Percentiles rank a stretch among this genome's conserved stretches.
Evolutionary conservation across 2,888 invertebrate genomes (phyloP).

Genomic region (Bursaphelenchus okinawaensis): DNA sequence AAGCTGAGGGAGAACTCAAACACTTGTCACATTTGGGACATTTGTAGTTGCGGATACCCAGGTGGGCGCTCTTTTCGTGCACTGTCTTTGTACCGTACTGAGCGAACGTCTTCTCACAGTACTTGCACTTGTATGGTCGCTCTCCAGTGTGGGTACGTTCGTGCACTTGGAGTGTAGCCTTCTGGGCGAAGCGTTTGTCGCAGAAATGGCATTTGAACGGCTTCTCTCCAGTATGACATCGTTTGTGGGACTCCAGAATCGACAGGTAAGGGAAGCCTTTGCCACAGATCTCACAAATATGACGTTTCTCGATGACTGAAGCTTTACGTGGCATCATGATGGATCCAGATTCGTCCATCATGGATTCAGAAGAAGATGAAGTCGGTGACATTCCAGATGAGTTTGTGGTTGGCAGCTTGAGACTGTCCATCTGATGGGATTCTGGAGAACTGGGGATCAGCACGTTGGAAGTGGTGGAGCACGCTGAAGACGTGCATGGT

Average conservation of each 20-base stretch:
- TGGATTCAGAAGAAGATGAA: neutral
- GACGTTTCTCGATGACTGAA: constrained; percentile 43
- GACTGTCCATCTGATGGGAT: neutral
- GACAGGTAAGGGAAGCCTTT: constrained; percentile 57
- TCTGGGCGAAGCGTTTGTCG: constrained; percentile 57
- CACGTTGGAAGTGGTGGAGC: neutral
- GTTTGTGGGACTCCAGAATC: constrained; percentile 57
- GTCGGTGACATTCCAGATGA: constrained; percentile 11
- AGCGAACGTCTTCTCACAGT: constrained; percentile 57
- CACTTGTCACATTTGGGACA: constrained; percentile 55
- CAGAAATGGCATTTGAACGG: constrained; percentile 57
- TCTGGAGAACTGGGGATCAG: neutral
- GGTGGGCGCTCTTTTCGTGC: constrained; percentile 56
- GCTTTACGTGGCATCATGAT: neutral
- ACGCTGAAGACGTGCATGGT: constrained; percentile 5
- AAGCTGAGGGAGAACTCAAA: constrained; percentile 56
- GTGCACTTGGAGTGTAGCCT: constrained; percentile 58
- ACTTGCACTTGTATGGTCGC: constrained; percentile 52
- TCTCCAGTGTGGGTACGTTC: constrained; percentile 57
- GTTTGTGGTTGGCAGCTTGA: neutral
- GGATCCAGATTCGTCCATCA: neutral
- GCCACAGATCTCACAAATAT: constrained; percentile 51
- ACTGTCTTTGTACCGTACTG: constrained; percentile 58
- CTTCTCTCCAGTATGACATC: constrained; percentile 58
- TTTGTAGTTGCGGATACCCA: constrained; percentile 56